Percentiles rank a stretch among this genome's conserved stretches.
phyloP scores from a whole-genome alignment of 2,113 vertebrate species.

The Callaeas wilsoni region DNA sequence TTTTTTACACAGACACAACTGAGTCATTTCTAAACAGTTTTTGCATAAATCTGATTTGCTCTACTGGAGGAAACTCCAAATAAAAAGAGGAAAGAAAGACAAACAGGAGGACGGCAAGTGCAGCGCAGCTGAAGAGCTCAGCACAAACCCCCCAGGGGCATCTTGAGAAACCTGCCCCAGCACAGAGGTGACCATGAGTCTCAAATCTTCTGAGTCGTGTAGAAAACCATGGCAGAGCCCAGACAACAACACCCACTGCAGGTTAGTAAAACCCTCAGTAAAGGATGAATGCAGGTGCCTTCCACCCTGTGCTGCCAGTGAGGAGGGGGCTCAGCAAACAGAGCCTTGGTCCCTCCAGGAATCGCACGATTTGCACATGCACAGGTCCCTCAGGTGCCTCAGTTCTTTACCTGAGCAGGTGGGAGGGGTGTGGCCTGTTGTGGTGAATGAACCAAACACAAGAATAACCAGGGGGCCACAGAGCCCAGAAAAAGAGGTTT shows the following conservation, averaged over 20 bases:
- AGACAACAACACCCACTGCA: background rate
- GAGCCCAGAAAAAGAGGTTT: too few relatives aligned
- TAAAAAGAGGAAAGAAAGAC: background rate
- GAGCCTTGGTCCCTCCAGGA: background rate
- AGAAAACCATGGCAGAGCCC: background rate
- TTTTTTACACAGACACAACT: background rate
- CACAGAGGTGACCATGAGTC: background rate
- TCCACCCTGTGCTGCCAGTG: background rate
- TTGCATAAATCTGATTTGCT: background rate
- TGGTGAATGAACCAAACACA: too few relatives aligned
- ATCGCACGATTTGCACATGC: rapidly evolving
- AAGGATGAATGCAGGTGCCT: background rate
- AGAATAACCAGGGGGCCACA: too few relatives aligned
- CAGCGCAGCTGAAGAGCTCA: background rate
- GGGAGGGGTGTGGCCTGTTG: too few relatives aligned
- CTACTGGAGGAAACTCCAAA: background rate
- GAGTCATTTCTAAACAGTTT: background rate
- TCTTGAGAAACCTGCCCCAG: background rate
- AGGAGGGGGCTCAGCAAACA: background rate
- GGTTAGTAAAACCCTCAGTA: background rate
- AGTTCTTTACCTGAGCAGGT: too few relatives aligned
- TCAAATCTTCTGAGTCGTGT: background rate
- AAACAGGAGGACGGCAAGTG: background rate
- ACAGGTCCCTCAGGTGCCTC: background rate
- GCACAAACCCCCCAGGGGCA: background rate